Evolutionary conservation across 2,797 vertebrate genomes (phyloP).

Genomic region (Anguilla obscura): DNA sequence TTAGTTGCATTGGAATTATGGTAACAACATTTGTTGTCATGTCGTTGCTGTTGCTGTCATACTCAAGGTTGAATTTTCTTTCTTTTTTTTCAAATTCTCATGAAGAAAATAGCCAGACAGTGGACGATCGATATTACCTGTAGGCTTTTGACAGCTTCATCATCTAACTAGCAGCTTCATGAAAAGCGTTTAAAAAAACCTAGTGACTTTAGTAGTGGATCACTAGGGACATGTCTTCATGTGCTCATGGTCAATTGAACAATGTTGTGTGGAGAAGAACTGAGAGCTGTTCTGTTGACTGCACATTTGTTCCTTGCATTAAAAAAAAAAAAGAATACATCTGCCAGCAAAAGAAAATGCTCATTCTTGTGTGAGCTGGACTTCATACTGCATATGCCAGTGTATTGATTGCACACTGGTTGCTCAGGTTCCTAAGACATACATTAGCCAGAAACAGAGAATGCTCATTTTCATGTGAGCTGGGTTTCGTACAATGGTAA

Average conservation of each 20-base stretch:
- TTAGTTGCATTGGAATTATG: constrained; percentile 30
- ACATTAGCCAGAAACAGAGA: constrained; percentile 34
- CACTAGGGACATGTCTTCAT: constrained; percentile 38
- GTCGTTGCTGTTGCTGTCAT: constrained; percentile 31
- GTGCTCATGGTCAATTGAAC: constrained; percentile 42
- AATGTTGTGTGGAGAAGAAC: constrained; percentile 43
- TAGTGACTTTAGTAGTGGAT: not conserved
- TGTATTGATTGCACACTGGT: not conserved
- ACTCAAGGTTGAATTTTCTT: not conserved
- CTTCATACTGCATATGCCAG: constrained; percentile 32
- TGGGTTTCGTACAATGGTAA: not conserved
- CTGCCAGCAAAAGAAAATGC: constrained; percentile 41
- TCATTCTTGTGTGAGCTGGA: not conserved
- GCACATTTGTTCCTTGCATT: constrained; percentile 5
- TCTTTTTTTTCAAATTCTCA: constrained; percentile 22
- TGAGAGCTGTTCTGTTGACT: constrained; percentile 47
- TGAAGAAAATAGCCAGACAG: constrained; percentile 14
- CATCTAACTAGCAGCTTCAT: constrained; percentile 9
- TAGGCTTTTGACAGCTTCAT: constrained; percentile 11
- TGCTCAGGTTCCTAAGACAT: constrained; percentile 39
- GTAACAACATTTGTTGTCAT: constrained; percentile 25
- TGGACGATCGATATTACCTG: not conserved
- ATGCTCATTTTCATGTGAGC: constrained; percentile 52
- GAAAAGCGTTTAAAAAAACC: constrained; percentile 39
- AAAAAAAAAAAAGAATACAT: constrained; percentile 22